A percentile compares a stretch with the other conserved stretches of the same genome.
These are phyloP conservation scores for Ceratina australensis DNA, from an alignment of 1,140 invertebrate species.

Conservation along the genomic window DNA sequence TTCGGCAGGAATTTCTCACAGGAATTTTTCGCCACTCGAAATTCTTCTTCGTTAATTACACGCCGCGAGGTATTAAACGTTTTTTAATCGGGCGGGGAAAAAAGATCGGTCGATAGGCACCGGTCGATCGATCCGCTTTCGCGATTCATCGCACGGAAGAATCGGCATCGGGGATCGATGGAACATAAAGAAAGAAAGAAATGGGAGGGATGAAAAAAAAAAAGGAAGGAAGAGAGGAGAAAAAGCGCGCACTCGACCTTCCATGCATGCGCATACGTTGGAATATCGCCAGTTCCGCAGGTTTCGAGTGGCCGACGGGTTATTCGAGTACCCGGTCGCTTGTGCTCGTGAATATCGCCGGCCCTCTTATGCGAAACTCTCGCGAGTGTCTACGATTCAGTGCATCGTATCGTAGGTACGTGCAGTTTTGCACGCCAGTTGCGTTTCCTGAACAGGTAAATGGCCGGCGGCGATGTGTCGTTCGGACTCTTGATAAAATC, in stretches of 20 bases:
- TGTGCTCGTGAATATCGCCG: conserved; percentile 54
- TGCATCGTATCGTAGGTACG: conserved; percentile 27
- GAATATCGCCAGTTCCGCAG: conserved; percentile 70
- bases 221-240: too few species aligned
- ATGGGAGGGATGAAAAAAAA: conserved; percentile 12
- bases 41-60: conserved; percentile 12
- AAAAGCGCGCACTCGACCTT: conserved; percentile 57
- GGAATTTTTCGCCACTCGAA: background rate
- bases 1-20: background rate
- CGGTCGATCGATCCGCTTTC: background rate
- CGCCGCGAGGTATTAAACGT: background rate
- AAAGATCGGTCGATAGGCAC: conserved; percentile 1
- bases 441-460: conserved; percentile 24
- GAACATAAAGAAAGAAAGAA: conserved; percentile 46
- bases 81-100: background rate
- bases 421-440: conserved; percentile 30
- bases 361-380: conserved; percentile 56
- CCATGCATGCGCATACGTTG: conserved; percentile 65
- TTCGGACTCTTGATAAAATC: conserved; percentile 25
- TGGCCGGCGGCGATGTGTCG: conserved; percentile 39
- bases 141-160: conserved; percentile 29
- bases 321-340: conserved; percentile 54
- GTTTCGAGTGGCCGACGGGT: conserved; percentile 64
- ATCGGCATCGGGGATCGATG: conserved; percentile 38
- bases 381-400: conserved; percentile 55